These are phyloP conservation scores for Lerema accius DNA, from an alignment of 1,140 invertebrate species.

Conservation along the genomic window DNA sequence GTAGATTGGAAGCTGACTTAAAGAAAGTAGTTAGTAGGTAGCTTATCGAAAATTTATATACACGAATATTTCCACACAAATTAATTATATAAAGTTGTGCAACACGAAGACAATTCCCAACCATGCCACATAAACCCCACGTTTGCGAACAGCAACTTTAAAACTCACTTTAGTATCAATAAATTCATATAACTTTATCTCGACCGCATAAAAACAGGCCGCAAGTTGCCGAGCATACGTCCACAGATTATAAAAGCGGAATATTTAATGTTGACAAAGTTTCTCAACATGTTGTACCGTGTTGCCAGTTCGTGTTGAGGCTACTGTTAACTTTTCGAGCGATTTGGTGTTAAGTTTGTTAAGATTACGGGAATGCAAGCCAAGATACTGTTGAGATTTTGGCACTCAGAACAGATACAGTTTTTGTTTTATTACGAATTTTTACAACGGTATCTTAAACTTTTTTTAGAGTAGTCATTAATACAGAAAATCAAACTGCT, in stretches of 20 bases:
- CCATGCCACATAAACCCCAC: too few relatives aligned
- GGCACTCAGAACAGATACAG: too few relatives aligned
- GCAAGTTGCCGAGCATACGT: slow-evolving; percentile 12
- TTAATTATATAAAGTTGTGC: too few relatives aligned
- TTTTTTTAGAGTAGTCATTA: too few relatives aligned
- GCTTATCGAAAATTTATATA: too few relatives aligned
- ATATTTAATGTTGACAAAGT: slow-evolving; percentile 19
- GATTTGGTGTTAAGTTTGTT: slow-evolving; percentile 21
- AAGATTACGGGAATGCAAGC: slow-evolving; percentile 18
- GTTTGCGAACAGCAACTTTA: background rate
- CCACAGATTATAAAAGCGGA: slow-evolving; percentile 11
- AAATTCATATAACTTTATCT: slow-evolving; percentile 2
- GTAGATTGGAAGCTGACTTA: too few relatives aligned
- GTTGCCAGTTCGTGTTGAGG: background rate
- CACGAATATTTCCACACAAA: too few relatives aligned
- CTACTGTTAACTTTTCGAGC: background rate
- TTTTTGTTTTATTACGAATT: too few relatives aligned
- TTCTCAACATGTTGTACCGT: slow-evolving; percentile 5
- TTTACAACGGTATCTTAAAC: too few relatives aligned
- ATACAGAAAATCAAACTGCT: too few relatives aligned
- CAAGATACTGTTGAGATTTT: slow-evolving; percentile 14
- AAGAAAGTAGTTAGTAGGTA: too few relatives aligned
- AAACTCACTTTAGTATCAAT: background rate
- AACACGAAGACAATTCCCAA: too few relatives aligned
- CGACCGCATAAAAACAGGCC: background rate